Evolutionary conservation across 30 jellyfish, hydroid and myxozoan species (phyloP).

Genomic region (Chrysaora quinquecirrha): DNA sequence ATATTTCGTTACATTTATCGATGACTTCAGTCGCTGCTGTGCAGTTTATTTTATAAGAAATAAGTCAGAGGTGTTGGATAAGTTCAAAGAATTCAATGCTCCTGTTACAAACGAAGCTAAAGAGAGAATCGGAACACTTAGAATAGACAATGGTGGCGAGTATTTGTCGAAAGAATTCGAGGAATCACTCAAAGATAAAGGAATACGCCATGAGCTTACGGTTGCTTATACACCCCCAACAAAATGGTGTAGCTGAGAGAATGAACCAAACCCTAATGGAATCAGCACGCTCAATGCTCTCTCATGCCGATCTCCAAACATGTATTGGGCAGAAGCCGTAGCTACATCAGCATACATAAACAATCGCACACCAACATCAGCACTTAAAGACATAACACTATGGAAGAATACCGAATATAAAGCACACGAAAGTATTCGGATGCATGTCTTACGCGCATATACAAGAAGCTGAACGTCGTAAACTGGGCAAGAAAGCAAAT

Average conservation of each 20-base stretch:
- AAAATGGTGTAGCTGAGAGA: conserved; percentile 31
- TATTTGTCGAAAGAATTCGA: conserved; percentile 22
- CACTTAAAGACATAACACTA: too few species aligned
- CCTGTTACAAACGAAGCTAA: neutral
- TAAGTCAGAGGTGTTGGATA: neutral
- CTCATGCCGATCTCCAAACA: neutral
- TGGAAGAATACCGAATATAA: too few species aligned
- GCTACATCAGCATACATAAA: neutral
- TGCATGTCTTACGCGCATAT: too few species aligned
- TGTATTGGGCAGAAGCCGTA: conserved; percentile 9
- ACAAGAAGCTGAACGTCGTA: too few species aligned
- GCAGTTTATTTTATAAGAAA: neutral
- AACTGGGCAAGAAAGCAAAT: too few species aligned
- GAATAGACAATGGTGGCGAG: conserved; percentile 34
- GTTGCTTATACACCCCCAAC: too few species aligned
- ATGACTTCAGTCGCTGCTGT: conserved; percentile 7
- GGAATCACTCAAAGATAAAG: conserved; percentile 10
- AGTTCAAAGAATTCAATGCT: neutral
- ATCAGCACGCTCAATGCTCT: too few species aligned
- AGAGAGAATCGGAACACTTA: conserved; percentile 6
- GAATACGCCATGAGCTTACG: conserved; percentile 44
- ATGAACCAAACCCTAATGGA: conserved; percentile 18
- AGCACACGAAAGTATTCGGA: too few species aligned
- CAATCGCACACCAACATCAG: too few species aligned
- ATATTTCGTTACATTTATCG: neutral